Evolutionary conservation across 2,113 vertebrate species (phyloP).

Genomic region (Megaceryle torquata): DNA sequence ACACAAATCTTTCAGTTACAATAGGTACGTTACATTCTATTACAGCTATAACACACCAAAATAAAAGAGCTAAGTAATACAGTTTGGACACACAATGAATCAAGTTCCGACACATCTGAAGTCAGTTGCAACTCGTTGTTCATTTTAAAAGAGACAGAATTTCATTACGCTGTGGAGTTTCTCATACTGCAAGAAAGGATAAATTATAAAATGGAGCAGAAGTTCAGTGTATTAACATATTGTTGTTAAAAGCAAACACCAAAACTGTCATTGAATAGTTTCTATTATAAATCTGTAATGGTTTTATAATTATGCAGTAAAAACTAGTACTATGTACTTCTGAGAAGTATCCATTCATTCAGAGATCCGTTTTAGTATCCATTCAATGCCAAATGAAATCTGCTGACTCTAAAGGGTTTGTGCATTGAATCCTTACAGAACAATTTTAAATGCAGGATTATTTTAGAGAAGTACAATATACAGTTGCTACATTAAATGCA

Average conservation of each 20-base stretch:
- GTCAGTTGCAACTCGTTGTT: not conserved
- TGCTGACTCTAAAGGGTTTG: not conserved
- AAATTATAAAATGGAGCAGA: not conserved
- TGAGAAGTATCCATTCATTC: not conserved
- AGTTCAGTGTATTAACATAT: not conserved
- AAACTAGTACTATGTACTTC: not conserved
- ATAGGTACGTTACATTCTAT: not conserved
- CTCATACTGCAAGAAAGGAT: not conserved
- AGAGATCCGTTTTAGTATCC: not conserved
- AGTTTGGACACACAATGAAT: not conserved
- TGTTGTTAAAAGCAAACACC: not conserved
- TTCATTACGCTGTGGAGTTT: not conserved
- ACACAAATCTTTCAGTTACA: not conserved
- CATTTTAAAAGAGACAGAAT: not conserved
- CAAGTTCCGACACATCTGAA: not conserved
- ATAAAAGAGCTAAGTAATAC: not conserved
- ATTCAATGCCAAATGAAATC: not conserved
- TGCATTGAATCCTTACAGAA: not conserved
- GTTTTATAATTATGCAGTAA: not conserved
- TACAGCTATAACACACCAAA: not conserved
- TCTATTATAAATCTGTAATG: slow-evolving; percentile 1
- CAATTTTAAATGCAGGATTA: not conserved
- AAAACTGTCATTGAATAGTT: not conserved
- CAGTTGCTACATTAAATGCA: not conserved
- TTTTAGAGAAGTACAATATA: not conserved